These are phyloP conservation scores for Clarias gariepinus DNA, from an alignment of 2,113 vertebrate genomes.

Conservation along the genomic window DNA sequence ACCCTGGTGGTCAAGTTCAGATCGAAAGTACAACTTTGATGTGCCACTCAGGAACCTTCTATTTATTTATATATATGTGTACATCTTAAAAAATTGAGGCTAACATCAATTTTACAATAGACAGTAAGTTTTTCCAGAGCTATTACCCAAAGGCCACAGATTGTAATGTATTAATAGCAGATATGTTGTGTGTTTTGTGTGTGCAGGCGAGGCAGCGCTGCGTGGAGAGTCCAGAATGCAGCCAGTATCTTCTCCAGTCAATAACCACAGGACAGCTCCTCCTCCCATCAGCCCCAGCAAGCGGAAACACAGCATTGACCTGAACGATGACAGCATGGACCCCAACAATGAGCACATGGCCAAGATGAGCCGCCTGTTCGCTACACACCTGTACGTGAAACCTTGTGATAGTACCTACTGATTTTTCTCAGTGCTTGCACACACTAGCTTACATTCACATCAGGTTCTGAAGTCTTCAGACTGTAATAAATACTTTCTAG, in stretches of 20 bases:
- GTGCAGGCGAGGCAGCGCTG: constrained; percentile 89
- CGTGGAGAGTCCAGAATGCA: constrained; percentile 92
- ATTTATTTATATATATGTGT: background rate
- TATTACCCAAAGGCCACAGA: background rate
- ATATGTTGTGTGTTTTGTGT: constrained; percentile 9
- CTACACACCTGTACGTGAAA: constrained; percentile 85
- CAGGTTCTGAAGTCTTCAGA: background rate
- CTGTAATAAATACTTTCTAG: background rate
- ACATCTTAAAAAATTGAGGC: background rate
- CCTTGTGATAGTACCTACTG: background rate
- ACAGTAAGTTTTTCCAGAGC: background rate
- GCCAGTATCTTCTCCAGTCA: constrained; percentile 81
- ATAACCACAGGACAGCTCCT: constrained; percentile 90
- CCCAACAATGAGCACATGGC: constrained; percentile 87
- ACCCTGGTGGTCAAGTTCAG: constrained; percentile 6
- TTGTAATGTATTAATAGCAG: background rate
- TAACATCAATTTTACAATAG: background rate
- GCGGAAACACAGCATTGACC: constrained; percentile 89
- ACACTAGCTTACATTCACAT: background rate
- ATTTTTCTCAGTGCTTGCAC: constrained; percentile 2
- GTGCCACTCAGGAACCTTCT: background rate
- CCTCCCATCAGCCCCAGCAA: constrained; percentile 97
- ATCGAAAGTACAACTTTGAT: constrained; percentile 30
- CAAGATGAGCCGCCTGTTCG: constrained; percentile 95
- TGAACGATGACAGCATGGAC: constrained; percentile 85